phyloP scores from a whole-genome alignment of 2,797 vertebrate genomes.

The Serranus cabrilla region DNA sequence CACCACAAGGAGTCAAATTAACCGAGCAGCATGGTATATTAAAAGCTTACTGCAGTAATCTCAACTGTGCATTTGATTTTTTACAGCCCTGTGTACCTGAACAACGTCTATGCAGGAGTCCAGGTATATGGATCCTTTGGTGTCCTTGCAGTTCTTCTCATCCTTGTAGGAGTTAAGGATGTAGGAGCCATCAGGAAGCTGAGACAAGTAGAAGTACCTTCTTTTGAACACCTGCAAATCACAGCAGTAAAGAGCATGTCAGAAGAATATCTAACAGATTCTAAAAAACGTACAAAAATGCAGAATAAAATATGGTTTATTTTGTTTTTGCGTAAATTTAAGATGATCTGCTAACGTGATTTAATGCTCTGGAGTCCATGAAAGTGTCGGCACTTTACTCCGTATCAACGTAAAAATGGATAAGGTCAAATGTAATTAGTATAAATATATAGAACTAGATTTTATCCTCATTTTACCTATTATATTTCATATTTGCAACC shows the following conservation, averaged over 20 bases:
- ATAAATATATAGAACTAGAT: too few species aligned
- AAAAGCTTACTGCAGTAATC: not conserved
- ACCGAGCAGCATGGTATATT: not conserved
- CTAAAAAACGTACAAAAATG: not conserved
- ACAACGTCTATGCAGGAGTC: slow-evolving; percentile 96
- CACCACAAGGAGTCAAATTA: not conserved
- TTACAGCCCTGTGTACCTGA: slow-evolving; percentile 82
- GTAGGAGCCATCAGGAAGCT: slow-evolving; percentile 97
- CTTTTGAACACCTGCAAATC: slow-evolving; percentile 93
- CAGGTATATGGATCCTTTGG: slow-evolving; percentile 97
- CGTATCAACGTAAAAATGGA: too few species aligned
- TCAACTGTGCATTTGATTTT: not conserved
- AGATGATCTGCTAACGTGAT: too few species aligned
- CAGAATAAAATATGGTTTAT: not conserved
- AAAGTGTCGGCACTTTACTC: too few species aligned
- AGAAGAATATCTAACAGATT: not conserved
- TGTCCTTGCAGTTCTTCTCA: slow-evolving; percentile 97
- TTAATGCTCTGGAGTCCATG: too few species aligned
- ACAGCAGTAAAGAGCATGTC: not conserved
- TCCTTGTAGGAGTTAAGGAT: slow-evolving; percentile 99
- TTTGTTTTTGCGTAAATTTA: not conserved
- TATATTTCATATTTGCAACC: too few species aligned
- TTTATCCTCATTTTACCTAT: too few species aligned
- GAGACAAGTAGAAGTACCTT: slow-evolving; percentile 96
- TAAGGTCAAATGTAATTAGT: too few species aligned